These are phyloP conservation scores for Hyaena hyaena DNA, from an alignment of 2,113 vertebrate species.

Conservation along the genomic window DNA sequence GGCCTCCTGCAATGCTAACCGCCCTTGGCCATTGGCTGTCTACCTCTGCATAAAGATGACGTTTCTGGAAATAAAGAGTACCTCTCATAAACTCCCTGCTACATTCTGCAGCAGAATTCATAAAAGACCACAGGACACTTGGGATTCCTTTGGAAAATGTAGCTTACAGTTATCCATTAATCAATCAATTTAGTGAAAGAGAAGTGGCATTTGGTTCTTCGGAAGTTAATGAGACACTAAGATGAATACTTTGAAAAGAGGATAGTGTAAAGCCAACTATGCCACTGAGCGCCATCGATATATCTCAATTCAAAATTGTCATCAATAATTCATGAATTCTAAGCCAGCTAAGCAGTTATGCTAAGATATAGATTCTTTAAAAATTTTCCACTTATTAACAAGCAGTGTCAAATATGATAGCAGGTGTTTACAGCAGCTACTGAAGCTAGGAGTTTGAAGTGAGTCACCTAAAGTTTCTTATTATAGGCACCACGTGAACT, in stretches of 20 bases:
- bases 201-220: slow-evolving; percentile 79
- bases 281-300: slow-evolving; percentile 78
- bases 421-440: slow-evolving; percentile 51
- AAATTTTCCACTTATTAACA: slow-evolving; percentile 82
- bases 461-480: slow-evolving; percentile 53
- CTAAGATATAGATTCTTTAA: slow-evolving; percentile 79
- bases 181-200: slow-evolving; percentile 83
- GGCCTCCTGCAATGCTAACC: neutral
- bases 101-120: slow-evolving; percentile 50
- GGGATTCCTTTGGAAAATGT: slow-evolving; percentile 83
- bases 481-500: slow-evolving; percentile 34
- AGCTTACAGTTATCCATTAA: slow-evolving; percentile 84
- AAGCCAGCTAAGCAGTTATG: slow-evolving; percentile 84
- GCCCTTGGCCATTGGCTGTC: neutral
- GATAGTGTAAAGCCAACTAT: slow-evolving; percentile 80
- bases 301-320: slow-evolving; percentile 82
- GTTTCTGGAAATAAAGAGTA: neutral
- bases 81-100: neutral
- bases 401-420: slow-evolving; percentile 70
- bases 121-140: slow-evolving; percentile 78
- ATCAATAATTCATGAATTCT: slow-evolving; percentile 88
- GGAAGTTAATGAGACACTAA: slow-evolving; percentile 86
- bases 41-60: neutral
- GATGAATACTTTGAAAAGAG: slow-evolving; percentile 82
- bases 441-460: slow-evolving; percentile 20